phyloP scores from a whole-genome alignment of 2,888 invertebrate genomes.

The Nipponacmea schrenckii region DNA sequence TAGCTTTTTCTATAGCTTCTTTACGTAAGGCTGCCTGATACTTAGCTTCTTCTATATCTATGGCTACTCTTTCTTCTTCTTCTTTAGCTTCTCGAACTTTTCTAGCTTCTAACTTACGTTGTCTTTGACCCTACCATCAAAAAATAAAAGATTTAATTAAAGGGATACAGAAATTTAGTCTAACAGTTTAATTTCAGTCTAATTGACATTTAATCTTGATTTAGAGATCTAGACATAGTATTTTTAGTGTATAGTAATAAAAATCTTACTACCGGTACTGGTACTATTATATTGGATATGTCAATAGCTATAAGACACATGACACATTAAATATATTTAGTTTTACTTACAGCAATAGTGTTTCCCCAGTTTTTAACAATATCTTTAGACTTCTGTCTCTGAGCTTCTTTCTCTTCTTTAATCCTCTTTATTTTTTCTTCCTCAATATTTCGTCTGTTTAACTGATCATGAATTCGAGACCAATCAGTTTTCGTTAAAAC shows the following conservation, averaged over 20 bases:
- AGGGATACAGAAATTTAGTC: no score
- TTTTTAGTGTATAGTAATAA: no score
- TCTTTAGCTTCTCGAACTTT: constrained; percentile 63
- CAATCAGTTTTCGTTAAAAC: constrained; percentile 64
- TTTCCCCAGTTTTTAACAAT: constrained; percentile 67
- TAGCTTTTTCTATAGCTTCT: constrained; percentile 67
- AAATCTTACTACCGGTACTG: no score
- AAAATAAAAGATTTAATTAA: neutral
- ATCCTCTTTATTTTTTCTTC: constrained; percentile 53
- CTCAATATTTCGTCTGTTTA: constrained; percentile 62
- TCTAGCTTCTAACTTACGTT: constrained; percentile 64
- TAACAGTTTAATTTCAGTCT: no score
- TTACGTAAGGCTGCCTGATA: constrained; percentile 64
- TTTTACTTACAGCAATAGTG: constrained; percentile 62
- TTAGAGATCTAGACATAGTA: no score
- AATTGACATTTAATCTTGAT: no score
- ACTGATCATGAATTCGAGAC: constrained; percentile 63
- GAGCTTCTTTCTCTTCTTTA: constrained; percentile 57
- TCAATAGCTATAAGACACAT: neutral
- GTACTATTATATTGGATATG: no score
- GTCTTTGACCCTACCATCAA: constrained; percentile 60
- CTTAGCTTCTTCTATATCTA: constrained; percentile 67
- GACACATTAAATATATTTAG: neutral
- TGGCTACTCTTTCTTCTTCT: constrained; percentile 61
- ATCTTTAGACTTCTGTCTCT: constrained; percentile 62